Base-by-base conservation (phyloP, 2,113 vertebrate species). In the Thermophis baileyi region DNA sequence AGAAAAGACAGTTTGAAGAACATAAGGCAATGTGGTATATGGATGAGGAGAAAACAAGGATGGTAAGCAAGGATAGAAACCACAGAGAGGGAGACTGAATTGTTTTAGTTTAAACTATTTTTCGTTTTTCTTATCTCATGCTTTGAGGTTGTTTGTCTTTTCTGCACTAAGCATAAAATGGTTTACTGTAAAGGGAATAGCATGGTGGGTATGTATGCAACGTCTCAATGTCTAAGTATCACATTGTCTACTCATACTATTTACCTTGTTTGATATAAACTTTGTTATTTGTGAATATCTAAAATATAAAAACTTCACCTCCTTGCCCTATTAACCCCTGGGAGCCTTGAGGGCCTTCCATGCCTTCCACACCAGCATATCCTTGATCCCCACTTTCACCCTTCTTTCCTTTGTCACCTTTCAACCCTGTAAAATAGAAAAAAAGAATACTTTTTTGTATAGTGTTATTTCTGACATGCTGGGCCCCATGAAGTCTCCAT, bases 361-460 rank as follows among this genome's bases (percentile, higher is more conserved):
- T 89, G 53, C 99, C 99, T 22, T 97, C 95, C 87, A 99, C 98
- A 20, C 99, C 99, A 81, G 97, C 94, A 94, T 98, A 98, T 92
- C 99, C 99, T 55, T 97, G 1, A 50, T 98, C 97, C 22, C 99
- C 99, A 0, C 60, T 94, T 25, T 96, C 92, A 0, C 98, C 98
- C 93, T 97, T 98, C 92, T 96, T 96, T 91, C 98, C 98, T 16
- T 55, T 2, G 35, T 89, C 54, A 90, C 98, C 98, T 94, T 96
- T 97, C 22, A 90, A 27, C 46, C 98, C 98, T 98, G 95, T 27
- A 97, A 90, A 94, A 35, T 93, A 46, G 9, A 27, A 53, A 40
- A 40, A 40, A 49, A 53, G 12, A 74, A 90, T 30, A 1, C 0
- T 6, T 18, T 25, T 47, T 85, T 27, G 6, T 51, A 18, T 24